Evolutionary conservation across 2,888 invertebrate genomes (phyloP).

Genomic region (Aporophyla nigra): DNA sequence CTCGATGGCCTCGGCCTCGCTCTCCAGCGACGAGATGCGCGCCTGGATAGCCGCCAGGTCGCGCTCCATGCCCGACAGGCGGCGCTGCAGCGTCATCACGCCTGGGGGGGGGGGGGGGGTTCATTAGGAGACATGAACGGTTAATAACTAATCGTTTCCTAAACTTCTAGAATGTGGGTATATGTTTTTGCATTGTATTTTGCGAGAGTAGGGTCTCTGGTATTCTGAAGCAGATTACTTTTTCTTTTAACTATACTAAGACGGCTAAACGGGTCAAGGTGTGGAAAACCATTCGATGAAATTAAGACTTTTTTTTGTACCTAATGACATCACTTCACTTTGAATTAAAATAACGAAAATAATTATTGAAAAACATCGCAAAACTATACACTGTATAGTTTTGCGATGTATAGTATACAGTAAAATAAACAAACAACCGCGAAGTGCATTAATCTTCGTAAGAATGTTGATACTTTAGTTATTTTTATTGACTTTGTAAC

Average conservation of each 20-base stretch:
- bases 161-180: too few relatives aligned
- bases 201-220: background rate
- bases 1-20: slow-evolving; percentile 98
- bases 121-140: background rate
- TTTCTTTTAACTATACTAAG: background rate
- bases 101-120: slow-evolving; percentile 77
- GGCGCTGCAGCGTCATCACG: slow-evolving; percentile 99
- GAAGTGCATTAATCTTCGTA: background rate
- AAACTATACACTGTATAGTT: too few relatives aligned
- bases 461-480: slow-evolving; percentile 20
- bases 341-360: slow-evolving; percentile 6
- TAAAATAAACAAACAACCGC: slow-evolving; percentile 1
- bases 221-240: background rate
- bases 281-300: background rate
- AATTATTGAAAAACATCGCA: background rate
- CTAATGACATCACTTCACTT: slow-evolving; percentile 5
- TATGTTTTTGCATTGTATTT: background rate
- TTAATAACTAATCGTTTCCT: background rate
- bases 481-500: slow-evolving; percentile 54
- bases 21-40: slow-evolving; percentile 97
- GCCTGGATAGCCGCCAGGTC: slow-evolving; percentile 99
- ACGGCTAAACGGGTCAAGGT: too few relatives aligned
- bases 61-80: slow-evolving; percentile 99
- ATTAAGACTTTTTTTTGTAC: background rate
- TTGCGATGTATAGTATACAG: too few relatives aligned